A percentile compares a stretch with the other conserved stretches of the same genome.
These are phyloP conservation scores for Gobionotothen gibberifrons DNA, from an alignment of 2,797 vertebrate species.

Conservation along the genomic window DNA sequence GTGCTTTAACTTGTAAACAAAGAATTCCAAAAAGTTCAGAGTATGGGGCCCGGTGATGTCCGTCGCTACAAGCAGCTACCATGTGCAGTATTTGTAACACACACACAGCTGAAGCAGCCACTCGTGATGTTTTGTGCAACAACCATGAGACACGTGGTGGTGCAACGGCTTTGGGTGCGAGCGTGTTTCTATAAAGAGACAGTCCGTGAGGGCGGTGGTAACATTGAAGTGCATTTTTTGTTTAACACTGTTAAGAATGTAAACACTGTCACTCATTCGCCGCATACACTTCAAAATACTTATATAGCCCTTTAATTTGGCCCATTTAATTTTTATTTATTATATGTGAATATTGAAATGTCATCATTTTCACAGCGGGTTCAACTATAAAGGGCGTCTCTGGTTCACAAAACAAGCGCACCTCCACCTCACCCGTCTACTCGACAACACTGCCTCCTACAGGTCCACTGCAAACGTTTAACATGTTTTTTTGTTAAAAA, in stretches of 20 bases:
- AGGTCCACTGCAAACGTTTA: neutral
- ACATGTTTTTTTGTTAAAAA: neutral
- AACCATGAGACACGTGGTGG: conserved; percentile 73
- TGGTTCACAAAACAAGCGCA: conserved; percentile 38
- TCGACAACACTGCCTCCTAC: conserved; percentile 47
- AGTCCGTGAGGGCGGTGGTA: conserved; percentile 49
- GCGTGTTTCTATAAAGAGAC: rapidly evolving
- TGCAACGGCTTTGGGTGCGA: conserved; percentile 12
- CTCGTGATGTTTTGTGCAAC: conserved; percentile 77
- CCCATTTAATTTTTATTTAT: too few relatives aligned
- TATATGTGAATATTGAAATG: neutral
- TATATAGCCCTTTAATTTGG: neutral
- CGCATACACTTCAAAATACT: neutral
- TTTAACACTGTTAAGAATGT: too few relatives aligned
- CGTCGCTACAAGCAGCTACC: conserved; percentile 31
- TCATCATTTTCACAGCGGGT: neutral
- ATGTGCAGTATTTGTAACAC: conserved; percentile 62
- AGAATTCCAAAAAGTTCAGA: neutral
- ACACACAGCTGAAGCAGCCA: conserved; percentile 35
- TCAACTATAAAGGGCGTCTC: neutral
- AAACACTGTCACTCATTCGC: neutral
- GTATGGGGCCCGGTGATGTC: neutral
- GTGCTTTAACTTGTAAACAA: neutral
- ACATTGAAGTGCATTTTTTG: rapidly evolving
- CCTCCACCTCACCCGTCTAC: neutral